These are phyloP conservation scores for Esox masquinongy DNA, from an alignment of 2,797 vertebrate genomes.

Conservation along the genomic window DNA sequence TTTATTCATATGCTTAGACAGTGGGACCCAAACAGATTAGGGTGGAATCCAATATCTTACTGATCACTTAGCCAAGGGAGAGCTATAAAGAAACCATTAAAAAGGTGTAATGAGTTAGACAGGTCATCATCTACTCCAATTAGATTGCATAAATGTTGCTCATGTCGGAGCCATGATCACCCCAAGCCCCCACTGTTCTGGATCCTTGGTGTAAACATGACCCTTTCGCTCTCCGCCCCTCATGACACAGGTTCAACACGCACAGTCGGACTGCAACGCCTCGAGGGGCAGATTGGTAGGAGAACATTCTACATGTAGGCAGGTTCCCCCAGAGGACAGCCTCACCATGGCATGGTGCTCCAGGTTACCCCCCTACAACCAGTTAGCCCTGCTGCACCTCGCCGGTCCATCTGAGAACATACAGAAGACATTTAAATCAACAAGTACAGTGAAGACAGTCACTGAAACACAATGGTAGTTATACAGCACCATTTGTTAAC, in stretches of 20 bases:
- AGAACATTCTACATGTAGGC: background rate
- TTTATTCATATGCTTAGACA: background rate
- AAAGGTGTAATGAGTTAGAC: background rate
- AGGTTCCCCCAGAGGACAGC: background rate
- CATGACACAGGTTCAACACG: slow-evolving; percentile 45
- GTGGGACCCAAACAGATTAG: background rate
- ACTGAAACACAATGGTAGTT: background rate
- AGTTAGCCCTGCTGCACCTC: background rate
- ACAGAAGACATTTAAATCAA: background rate
- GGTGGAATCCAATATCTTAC: background rate
- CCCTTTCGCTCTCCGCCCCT: slow-evolving; percentile 48
- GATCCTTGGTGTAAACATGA: slow-evolving; percentile 53
- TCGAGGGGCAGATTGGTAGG: slow-evolving; percentile 34
- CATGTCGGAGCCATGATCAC: slow-evolving; percentile 51
- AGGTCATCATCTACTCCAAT: background rate
- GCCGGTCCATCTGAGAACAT: background rate
- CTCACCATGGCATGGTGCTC: background rate
- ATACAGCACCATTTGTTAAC: background rate
- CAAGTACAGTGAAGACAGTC: background rate
- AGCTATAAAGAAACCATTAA: background rate
- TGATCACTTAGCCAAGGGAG: background rate
- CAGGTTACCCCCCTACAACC: background rate
- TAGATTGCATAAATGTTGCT: background rate
- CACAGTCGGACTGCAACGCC: slow-evolving; percentile 71
- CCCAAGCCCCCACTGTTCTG: slow-evolving; percentile 44